Evolutionary conservation across 2,113 vertebrate species (phyloP).

Genomic region (Mesocricetus auratus): DNA sequence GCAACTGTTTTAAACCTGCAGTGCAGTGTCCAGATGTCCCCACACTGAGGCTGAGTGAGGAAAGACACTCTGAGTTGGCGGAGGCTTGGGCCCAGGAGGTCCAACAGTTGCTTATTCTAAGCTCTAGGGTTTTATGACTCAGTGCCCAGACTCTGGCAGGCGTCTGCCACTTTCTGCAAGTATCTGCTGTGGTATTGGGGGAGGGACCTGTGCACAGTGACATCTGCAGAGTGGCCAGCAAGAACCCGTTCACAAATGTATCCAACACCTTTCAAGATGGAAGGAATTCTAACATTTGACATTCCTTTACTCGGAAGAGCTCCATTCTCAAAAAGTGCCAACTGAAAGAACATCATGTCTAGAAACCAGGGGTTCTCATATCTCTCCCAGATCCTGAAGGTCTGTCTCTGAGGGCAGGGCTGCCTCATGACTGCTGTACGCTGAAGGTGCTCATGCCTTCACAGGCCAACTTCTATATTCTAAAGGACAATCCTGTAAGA

Average conservation of each 20-base stretch:
- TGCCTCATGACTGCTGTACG: not conserved
- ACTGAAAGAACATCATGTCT: not conserved
- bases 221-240: not conserved
- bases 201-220: not conserved
- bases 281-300: constrained; percentile 3
- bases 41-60: not conserved
- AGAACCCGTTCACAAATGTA: not conserved
- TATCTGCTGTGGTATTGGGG: not conserved
- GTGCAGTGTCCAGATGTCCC: not conserved
- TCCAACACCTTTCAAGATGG: not conserved
- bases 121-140: not conserved
- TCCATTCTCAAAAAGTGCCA: not conserved
- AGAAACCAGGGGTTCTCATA: constrained; percentile 11
- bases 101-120: not conserved
- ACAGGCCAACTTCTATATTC: not conserved
- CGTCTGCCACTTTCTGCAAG: not conserved
- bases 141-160: not conserved
- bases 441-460: not conserved
- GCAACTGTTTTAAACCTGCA: not conserved
- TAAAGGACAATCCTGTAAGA: not conserved
- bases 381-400: not conserved
- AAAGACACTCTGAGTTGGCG: not conserved
- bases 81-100: not conserved
- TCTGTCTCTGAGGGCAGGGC: not conserved
- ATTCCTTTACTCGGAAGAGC: constrained; percentile 17